Conservation (phyloP, 2,113 vertebrate species). For the Takifugu flavidus region DNA sequence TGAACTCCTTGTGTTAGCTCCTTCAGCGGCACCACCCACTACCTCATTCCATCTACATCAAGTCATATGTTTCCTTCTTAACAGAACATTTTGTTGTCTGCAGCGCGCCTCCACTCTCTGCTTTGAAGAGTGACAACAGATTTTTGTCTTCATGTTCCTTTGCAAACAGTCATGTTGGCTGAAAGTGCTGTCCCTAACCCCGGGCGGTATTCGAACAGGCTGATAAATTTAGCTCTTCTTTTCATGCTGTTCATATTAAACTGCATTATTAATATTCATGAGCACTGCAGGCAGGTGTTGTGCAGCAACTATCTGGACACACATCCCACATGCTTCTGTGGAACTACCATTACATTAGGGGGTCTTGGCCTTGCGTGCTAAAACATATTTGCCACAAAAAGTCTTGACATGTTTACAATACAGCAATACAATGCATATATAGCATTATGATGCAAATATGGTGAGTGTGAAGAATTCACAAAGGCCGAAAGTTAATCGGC, state of each 20-base stretch:
- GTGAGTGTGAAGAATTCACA: no score
- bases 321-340: constrained; percentile 37
- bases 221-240: constrained; percentile 35
- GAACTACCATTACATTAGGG: constrained; percentile 20
- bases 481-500: no score
- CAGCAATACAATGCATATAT: background rate
- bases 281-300: constrained; percentile 26
- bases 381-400: no score
- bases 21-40: constrained; percentile 5
- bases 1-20: background rate
- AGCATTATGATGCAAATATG: constrained; percentile 10
- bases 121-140: constrained; percentile 44
- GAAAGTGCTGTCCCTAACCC: constrained; percentile 37
- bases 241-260: constrained; percentile 8
- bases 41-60: constrained; percentile 7
- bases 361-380: no score
- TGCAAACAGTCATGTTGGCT: constrained; percentile 29
- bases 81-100: constrained; percentile 38
- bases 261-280: background rate
- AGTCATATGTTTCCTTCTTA: constrained; percentile 27
- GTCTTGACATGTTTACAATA: no score
- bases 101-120: constrained; percentile 6
- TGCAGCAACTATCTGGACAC: constrained; percentile 19
- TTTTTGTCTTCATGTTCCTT: constrained; percentile 40
- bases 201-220: constrained; percentile 34